Evolutionary conservation across 2,113 vertebrate genomes (phyloP).

Genomic region (Stomatorhinus ivindoensis): DNA sequence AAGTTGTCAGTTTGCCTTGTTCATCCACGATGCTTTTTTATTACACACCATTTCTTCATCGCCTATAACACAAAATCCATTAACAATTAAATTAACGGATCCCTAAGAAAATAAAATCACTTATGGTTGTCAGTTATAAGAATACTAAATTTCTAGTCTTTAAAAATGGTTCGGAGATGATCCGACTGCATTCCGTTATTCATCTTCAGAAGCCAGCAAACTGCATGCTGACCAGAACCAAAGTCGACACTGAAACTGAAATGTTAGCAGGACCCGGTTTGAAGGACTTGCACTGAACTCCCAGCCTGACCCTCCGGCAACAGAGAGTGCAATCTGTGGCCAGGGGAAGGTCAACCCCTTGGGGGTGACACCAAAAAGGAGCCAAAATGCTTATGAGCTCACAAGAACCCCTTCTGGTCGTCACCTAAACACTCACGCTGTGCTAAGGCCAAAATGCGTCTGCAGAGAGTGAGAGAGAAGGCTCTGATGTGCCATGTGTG

Average conservation of each 20-base stretch:
- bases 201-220: not conserved
- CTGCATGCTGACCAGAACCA: not conserved
- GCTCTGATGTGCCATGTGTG: not conserved
- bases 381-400: not conserved
- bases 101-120: not conserved
- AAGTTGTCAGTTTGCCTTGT: not conserved
- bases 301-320: not conserved
- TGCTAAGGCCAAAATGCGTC: not conserved
- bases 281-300: not conserved
- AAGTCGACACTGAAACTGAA: too few relatives aligned
- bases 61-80: not conserved
- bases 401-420: not conserved
- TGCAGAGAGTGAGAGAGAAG: not conserved
- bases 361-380: conserved; percentile 30
- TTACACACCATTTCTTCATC: not conserved
- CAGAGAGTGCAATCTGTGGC: conserved; percentile 47
- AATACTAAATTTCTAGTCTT: not conserved
- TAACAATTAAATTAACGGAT: not conserved
- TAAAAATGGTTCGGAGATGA: not conserved
- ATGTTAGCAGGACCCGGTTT: not conserved
- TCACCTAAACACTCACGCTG: not conserved
- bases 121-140: not conserved
- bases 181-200: not conserved
- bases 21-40: not conserved
- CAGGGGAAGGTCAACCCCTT: conserved; percentile 47